A percentile compares a stretch with the other conserved stretches of the same genome.
These are phyloP conservation scores for Pentalonia nigronervosa DNA, from an alignment of 1,140 invertebrate species.

Conservation along the genomic window DNA sequence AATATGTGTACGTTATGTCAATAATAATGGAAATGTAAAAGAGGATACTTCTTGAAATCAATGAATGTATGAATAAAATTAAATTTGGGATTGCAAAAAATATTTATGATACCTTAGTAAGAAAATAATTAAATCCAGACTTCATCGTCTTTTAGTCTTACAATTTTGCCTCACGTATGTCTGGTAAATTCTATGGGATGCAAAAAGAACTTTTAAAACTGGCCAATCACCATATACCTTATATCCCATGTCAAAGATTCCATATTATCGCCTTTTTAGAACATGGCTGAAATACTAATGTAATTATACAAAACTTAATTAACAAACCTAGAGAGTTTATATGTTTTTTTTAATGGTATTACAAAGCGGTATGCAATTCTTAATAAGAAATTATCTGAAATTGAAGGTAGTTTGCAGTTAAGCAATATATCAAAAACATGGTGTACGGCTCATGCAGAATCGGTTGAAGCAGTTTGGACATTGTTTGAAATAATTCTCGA, in stretches of 20 bases:
- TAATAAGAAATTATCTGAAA: constrained; percentile 9
- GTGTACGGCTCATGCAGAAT: constrained; percentile 28
- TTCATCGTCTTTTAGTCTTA: constrained; percentile 42
- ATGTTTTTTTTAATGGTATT: constrained; percentile 32
- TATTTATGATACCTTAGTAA: constrained; percentile 15
- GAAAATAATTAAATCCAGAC: constrained; percentile 30
- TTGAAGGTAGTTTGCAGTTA: constrained; percentile 24
- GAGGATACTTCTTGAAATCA: not conserved
- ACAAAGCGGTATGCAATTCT: constrained; percentile 36
- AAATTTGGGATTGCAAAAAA: constrained; percentile 9
- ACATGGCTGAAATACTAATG: constrained; percentile 44
- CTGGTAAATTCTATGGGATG: not conserved
- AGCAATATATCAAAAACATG: constrained; percentile 41
- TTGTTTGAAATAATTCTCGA: constrained; percentile 19
- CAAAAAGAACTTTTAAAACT: constrained; percentile 42
- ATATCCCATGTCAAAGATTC: constrained; percentile 45
- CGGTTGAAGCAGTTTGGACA: constrained; percentile 37
- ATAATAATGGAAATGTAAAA: not conserved
- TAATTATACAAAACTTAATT: constrained; percentile 32
- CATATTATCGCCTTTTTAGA: constrained; percentile 20
- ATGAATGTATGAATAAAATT: constrained; percentile 24
- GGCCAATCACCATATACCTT: constrained; percentile 12
- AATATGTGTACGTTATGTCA: constrained; percentile 34
- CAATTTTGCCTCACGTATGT: constrained; percentile 38
- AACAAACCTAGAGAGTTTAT: constrained; percentile 2